Conservation (phyloP, 2,797 vertebrate species). For the Brachyrhaphis roseni region DNA sequence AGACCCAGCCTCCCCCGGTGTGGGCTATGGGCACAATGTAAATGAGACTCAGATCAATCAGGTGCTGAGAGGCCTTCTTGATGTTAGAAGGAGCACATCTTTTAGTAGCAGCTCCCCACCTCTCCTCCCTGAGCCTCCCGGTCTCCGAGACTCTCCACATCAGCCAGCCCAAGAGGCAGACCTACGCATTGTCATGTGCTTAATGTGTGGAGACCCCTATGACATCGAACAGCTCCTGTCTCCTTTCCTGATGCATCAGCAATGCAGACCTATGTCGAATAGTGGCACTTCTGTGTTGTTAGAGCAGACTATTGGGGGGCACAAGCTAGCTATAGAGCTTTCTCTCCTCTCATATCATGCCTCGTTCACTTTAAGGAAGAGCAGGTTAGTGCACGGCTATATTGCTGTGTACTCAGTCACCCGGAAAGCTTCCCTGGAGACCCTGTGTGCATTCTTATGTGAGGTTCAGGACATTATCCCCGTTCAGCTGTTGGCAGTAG, state of each 20-base stretch:
- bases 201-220: constrained; percentile 94
- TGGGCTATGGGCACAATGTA: constrained; percentile 91
- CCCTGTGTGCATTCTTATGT: constrained; percentile 93
- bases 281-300: constrained; percentile 87
- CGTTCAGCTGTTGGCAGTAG: constrained; percentile 91
- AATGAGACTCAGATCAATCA: constrained; percentile 95
- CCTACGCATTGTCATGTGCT: constrained; percentile 91
- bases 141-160: constrained; percentile 84
- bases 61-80: constrained; percentile 89
- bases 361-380: constrained; percentile 92
- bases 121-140: constrained; percentile 82
- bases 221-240: constrained; percentile 89
- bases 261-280: constrained; percentile 86
- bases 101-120: constrained; percentile 83
- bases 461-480: constrained; percentile 97
- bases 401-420: constrained; percentile 92
- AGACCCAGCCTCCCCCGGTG: constrained; percentile 90
- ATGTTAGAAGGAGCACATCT: constrained; percentile 86
- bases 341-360: constrained; percentile 93
- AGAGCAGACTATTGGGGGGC: constrained; percentile 85
- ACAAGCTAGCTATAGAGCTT: constrained; percentile 88
- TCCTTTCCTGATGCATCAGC: constrained; percentile 88
- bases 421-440: constrained; percentile 92
- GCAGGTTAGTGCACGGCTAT: constrained; percentile 93
- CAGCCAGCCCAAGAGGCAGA: constrained; percentile 85